These are phyloP conservation scores for Eleginops maclovinus DNA, from an alignment of 2,113 vertebrate genomes.

Conservation along the genomic window DNA sequence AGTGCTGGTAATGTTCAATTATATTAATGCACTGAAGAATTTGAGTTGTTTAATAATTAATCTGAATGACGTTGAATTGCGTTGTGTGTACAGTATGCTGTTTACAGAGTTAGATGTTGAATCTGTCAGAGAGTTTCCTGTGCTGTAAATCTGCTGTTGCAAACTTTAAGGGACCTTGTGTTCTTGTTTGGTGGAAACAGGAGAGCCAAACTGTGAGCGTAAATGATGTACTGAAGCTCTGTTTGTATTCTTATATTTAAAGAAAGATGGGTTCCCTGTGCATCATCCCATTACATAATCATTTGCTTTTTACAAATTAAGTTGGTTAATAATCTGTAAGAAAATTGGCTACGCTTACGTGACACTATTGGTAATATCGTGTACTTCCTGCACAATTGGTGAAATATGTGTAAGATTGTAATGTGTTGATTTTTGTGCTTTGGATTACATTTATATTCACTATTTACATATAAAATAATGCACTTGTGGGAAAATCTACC, in stretches of 20 bases:
- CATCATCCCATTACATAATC: slow-evolving; percentile 9
- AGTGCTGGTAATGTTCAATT: not conserved
- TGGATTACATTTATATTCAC: no score
- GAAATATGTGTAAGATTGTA: not conserved
- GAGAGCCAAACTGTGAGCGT: slow-evolving; percentile 19
- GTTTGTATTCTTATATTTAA: not conserved
- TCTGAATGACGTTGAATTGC: not conserved
- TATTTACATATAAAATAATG: no score
- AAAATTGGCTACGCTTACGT: not conserved
- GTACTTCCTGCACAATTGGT: no score
- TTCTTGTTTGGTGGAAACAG: slow-evolving; percentile 7
- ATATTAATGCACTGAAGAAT: not conserved
- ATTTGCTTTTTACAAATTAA: not conserved
- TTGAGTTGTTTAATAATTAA: slow-evolving; percentile 28
- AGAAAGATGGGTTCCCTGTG: no score
- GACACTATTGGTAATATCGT: not conserved
- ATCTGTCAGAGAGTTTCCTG: not conserved
- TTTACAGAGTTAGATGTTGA: not conserved
- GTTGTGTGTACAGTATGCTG: not conserved
- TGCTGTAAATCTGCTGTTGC: slow-evolving; percentile 44
- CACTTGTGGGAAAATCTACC: not conserved
- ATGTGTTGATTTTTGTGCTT: slow-evolving; percentile 1
- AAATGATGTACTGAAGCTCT: not conserved
- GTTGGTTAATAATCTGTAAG: not conserved
- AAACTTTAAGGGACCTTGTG: slow-evolving; percentile 31